phyloP scores from a whole-genome alignment of 2,888 invertebrate genomes.

The Archips xylosteana region DNA sequence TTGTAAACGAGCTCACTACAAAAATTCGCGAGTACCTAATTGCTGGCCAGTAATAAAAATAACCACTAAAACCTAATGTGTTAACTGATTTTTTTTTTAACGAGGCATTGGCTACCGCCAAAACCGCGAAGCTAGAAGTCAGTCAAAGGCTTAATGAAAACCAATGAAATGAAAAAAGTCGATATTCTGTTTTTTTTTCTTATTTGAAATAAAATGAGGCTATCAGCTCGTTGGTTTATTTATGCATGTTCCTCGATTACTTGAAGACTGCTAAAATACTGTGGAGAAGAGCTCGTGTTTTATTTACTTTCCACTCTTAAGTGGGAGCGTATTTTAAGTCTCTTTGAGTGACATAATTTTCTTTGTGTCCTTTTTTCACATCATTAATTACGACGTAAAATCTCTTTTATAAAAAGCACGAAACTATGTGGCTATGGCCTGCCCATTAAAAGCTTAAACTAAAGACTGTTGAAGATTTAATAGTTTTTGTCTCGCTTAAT shows the following conservation, averaged over 20 bases:
- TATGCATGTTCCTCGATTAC: no score
- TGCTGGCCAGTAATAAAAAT: not conserved
- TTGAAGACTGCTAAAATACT: no score
- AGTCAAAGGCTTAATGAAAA: no score
- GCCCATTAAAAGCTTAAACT: conserved; percentile 27
- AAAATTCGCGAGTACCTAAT: not conserved
- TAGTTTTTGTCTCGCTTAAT: conserved; percentile 36
- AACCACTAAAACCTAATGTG: not conserved
- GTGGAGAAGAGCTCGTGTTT: no score
- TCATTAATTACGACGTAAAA: not conserved
- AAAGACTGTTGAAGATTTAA: conserved; percentile 35
- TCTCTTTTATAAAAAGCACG: not conserved
- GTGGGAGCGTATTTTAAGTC: not conserved
- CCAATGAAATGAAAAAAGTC: no score
- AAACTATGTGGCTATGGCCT: conserved; percentile 1
- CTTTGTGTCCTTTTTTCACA: not conserved
- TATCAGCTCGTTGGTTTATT: no score
- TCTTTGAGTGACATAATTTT: not conserved
- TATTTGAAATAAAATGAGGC: no score
- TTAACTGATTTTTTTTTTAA: not conserved
- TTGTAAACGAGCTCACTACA: conserved; percentile 6
- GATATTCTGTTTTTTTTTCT: no score
- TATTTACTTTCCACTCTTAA: no score
- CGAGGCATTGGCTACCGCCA: not conserved
- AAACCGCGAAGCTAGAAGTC: not conserved